Conservation (phyloP, 2,113 vertebrate species). For the Danionella cerebrum region DNA sequence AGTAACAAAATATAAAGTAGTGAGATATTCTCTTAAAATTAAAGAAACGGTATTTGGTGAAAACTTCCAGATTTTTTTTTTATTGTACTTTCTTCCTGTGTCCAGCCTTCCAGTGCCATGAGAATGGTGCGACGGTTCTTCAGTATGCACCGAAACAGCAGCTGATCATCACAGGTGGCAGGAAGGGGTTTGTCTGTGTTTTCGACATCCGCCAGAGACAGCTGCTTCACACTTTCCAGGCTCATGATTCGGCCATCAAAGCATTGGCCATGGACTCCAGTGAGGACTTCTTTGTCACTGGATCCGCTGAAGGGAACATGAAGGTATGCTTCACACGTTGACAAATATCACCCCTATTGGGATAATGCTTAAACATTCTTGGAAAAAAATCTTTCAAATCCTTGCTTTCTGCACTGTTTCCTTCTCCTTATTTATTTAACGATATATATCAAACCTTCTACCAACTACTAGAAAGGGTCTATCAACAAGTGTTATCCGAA, state of each 20-base stretch:
- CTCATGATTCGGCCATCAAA: conserved; percentile 91
- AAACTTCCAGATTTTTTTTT: neutral
- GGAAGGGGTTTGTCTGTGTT: conserved; percentile 85
- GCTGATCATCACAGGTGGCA: conserved; percentile 85
- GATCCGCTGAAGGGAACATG: conserved; percentile 95
- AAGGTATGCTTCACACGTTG: conserved; percentile 76
- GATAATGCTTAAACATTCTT: too few relatives aligned
- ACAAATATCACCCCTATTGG: too few relatives aligned
- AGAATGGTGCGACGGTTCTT: conserved; percentile 91
- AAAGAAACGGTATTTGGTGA: too few relatives aligned
- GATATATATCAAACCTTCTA: too few relatives aligned
- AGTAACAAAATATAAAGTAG: too few relatives aligned
- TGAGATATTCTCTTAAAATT: too few relatives aligned
- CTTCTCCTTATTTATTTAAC: too few relatives aligned
- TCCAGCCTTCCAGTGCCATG: conserved; percentile 90
- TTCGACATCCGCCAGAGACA: conserved; percentile 96
- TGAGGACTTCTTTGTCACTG: conserved; percentile 91
- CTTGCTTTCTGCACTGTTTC: too few relatives aligned
- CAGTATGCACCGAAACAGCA: conserved; percentile 93
- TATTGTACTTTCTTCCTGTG: neutral
- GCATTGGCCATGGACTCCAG: conserved; percentile 82
- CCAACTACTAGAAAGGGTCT: too few relatives aligned
- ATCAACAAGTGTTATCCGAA: too few relatives aligned
- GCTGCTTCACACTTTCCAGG: conserved; percentile 88
- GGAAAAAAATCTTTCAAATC: too few relatives aligned